These are phyloP conservation scores for Odobenus rosmarus DNA, from an alignment of 2,113 vertebrate species.

Conservation along the genomic window DNA sequence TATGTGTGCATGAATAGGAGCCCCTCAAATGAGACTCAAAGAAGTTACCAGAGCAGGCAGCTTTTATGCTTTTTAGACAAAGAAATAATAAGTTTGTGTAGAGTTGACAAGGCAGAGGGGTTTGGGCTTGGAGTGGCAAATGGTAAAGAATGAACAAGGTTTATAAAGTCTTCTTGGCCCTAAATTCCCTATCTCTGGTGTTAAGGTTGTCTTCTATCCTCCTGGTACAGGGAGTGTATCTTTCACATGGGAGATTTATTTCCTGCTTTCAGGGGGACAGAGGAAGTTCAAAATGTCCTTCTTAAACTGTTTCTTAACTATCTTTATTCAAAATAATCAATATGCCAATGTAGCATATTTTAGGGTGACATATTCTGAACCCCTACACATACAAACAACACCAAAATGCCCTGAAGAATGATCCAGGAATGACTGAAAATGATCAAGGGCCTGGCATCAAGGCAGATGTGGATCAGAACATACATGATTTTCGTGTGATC, in stretches of 20 bases:
- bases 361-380: conserved; percentile 18
- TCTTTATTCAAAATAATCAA: neutral
- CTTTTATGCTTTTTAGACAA: neutral
- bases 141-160: neutral
- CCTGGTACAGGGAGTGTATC: neutral
- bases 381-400: neutral
- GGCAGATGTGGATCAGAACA: conserved; percentile 91
- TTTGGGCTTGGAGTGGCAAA: neutral
- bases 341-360: neutral
- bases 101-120: neutral
- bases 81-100: neutral
- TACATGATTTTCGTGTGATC: conserved; percentile 93
- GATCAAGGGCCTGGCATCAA: conserved; percentile 93
- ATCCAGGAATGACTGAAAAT: neutral
- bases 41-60: neutral
- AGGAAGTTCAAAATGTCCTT: neutral
- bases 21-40: neutral
- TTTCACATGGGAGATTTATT: neutral
- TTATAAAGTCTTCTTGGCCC: neutral
- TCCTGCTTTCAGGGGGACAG: neutral
- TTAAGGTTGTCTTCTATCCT: neutral
- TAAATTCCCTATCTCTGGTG: neutral
- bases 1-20: neutral
- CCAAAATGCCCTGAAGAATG: neutral
- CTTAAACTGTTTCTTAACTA: neutral